These are phyloP conservation scores for Epinephelus awoara DNA, from an alignment of 2,797 vertebrate species.

Conservation along the genomic window DNA sequence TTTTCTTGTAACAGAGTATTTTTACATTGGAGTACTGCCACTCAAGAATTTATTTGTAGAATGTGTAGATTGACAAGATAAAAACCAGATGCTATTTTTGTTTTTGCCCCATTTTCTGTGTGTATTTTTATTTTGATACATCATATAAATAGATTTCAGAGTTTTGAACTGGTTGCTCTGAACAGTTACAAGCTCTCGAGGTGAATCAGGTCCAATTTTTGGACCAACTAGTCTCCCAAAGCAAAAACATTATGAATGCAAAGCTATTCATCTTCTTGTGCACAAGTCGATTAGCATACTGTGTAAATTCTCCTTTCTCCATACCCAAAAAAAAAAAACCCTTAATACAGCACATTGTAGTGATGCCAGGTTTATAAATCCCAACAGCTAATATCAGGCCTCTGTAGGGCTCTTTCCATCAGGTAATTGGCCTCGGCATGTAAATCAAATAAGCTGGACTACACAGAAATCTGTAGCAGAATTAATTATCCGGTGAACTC, in stretches of 20 bases:
- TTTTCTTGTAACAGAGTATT: too few species aligned
- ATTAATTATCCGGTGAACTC: slow-evolving; percentile 41
- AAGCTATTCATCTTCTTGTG: slow-evolving; percentile 39
- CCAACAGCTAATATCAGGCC: slow-evolving; percentile 29
- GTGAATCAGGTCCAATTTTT: slow-evolving; percentile 22
- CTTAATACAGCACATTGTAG: slow-evolving; percentile 41
- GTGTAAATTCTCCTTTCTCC: slow-evolving; percentile 48
- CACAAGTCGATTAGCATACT: slow-evolving; percentile 8
- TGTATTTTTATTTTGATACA: neutral
- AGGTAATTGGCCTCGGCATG: slow-evolving; percentile 23
- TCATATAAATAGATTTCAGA: neutral
- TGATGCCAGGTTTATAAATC: slow-evolving; percentile 32
- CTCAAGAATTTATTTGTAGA: neutral
- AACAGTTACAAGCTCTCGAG: neutral
- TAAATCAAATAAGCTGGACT: slow-evolving; percentile 53
- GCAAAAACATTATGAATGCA: slow-evolving; percentile 24
- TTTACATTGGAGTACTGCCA: too few species aligned
- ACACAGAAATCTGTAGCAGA: slow-evolving; percentile 36
- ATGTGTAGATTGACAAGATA: neutral
- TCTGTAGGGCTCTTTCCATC: slow-evolving; percentile 23
- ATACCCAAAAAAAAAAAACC: slow-evolving; percentile 20
- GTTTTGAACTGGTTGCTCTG: neutral
- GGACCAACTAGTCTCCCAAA: neutral
- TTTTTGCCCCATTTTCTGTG: neutral
- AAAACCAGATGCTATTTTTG: neutral